Evolutionary conservation across 2,888 invertebrate genomes (phyloP).

Genomic region (Gymnoscelis rufifasciata): DNA sequence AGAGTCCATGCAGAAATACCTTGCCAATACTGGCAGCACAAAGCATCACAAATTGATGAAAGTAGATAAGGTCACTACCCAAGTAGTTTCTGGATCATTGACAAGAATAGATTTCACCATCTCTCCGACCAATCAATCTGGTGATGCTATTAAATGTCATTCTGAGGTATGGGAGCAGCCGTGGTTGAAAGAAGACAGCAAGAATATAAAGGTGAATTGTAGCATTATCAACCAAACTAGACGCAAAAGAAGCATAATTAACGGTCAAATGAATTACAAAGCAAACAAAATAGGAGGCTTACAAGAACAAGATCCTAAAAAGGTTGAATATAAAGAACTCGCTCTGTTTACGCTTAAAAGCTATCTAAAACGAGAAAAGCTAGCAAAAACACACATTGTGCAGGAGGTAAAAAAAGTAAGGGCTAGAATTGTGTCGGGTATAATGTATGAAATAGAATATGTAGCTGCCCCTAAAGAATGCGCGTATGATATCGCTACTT

Average conservation of each 20-base stretch:
- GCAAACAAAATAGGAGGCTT: slow-evolving; percentile 12
- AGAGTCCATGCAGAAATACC: slow-evolving; percentile 31
- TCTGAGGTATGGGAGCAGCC: slow-evolving; percentile 31
- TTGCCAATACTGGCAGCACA: slow-evolving; percentile 9
- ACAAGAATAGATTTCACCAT: slow-evolving; percentile 32
- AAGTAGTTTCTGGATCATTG: slow-evolving; percentile 31
- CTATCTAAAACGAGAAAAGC: slow-evolving; percentile 32
- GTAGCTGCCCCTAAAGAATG: slow-evolving; percentile 37
- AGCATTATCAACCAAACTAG: slow-evolving; percentile 9
- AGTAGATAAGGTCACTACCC: slow-evolving; percentile 30
- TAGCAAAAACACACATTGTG: slow-evolving; percentile 32
- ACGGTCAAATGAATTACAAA: slow-evolving; percentile 20
- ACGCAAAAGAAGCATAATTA: slow-evolving; percentile 14
- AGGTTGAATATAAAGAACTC: slow-evolving; percentile 35
- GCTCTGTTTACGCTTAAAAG: slow-evolving; percentile 43
- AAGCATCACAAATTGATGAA: slow-evolving; percentile 16
- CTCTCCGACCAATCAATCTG: slow-evolving; percentile 6
- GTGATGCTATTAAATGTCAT: slow-evolving; percentile 25
- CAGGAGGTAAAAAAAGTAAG: slow-evolving; percentile 41
- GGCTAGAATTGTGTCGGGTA: slow-evolving; percentile 43
- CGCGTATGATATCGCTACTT: slow-evolving; percentile 25
- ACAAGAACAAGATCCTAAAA: slow-evolving; percentile 30
- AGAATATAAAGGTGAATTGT: slow-evolving; percentile 28
- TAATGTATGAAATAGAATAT: slow-evolving; percentile 44
- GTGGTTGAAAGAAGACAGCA: slow-evolving; percentile 32